phyloP scores from a whole-genome alignment of 2,113 vertebrate species.

The Aphyosemion australe region DNA sequence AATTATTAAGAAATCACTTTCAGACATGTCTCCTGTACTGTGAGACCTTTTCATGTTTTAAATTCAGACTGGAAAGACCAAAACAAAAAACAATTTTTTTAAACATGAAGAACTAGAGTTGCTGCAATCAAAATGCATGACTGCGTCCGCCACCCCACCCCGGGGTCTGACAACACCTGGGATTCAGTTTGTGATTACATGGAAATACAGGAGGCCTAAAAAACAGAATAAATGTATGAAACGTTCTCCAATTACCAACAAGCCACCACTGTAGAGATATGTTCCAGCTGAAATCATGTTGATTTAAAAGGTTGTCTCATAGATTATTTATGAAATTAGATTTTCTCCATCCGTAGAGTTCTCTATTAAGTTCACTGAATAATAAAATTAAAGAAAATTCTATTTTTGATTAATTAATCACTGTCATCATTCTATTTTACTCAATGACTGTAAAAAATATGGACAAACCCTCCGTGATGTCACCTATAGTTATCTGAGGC shows the following conservation, averaged over 20 bases:
- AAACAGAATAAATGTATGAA: not conserved
- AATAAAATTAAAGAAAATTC: no score
- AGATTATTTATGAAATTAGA: no score
- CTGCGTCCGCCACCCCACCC: not conserved
- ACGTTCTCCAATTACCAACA: not conserved
- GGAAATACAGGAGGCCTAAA: not conserved
- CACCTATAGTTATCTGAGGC: no score
- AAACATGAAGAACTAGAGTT: not conserved
- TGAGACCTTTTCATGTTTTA: no score
- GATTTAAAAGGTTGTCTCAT: not conserved
- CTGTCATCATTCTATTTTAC: no score
- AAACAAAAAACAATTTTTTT: no score
- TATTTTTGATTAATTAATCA: no score
- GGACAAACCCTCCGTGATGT: no score
- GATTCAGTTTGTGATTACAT: not conserved
- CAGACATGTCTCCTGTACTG: not conserved
- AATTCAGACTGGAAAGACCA: no score
- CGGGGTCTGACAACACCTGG: not conserved
- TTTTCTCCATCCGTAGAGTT: no score
- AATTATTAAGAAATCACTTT: conserved; percentile 65
- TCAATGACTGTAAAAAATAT: no score
- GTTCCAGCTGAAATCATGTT: not conserved
- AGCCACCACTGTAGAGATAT: not conserved
- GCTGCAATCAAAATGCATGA: not conserved
- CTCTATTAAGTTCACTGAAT: no score